Evolutionary conservation across 2,797 vertebrate genomes (phyloP).

Genomic region (Pseudocheirus occidentalis): DNA sequence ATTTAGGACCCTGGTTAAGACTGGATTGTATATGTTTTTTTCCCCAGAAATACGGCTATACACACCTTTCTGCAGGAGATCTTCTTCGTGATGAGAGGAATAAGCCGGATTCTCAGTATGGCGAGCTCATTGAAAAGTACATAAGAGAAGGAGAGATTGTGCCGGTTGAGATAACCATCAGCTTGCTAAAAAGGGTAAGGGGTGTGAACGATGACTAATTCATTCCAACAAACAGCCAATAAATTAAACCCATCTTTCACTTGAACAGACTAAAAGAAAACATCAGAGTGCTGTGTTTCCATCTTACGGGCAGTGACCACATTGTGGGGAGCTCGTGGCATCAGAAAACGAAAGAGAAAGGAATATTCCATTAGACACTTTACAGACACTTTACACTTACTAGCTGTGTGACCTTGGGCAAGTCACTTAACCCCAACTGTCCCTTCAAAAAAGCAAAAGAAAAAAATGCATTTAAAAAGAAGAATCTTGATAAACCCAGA

Average conservation of each 20-base stretch:
- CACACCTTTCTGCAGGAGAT: conserved; percentile 97
- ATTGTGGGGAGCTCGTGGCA: not conserved
- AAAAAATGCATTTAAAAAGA: not conserved
- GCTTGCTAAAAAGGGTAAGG: conserved; percentile 92
- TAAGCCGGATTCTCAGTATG: conserved; percentile 90
- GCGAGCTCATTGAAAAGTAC: conserved; percentile 93
- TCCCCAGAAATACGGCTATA: conserved; percentile 92
- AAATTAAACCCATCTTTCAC: conserved; percentile 53
- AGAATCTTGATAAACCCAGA: not conserved
- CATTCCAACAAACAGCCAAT: conserved; percentile 7
- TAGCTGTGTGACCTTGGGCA: too few species aligned
- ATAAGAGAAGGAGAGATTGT: conserved; percentile 98
- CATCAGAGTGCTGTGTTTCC: conserved; percentile 46
- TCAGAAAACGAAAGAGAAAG: conserved; percentile 45
- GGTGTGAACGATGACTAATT: conserved; percentile 22
- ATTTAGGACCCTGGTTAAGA: too few species aligned
- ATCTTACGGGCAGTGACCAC: conserved; percentile 8
- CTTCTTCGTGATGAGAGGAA: conserved; percentile 94
- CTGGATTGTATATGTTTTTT: too few species aligned
- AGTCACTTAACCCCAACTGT: too few species aligned
- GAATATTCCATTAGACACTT: conserved; percentile 1
- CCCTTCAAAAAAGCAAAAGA: too few species aligned
- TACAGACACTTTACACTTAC: too few species aligned
- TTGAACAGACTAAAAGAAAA: conserved; percentile 41
- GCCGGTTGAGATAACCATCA: conserved; percentile 97